Evolutionary conservation across 1,140 invertebrate species (phyloP).

Genomic region (Lasioglossum albipes): DNA sequence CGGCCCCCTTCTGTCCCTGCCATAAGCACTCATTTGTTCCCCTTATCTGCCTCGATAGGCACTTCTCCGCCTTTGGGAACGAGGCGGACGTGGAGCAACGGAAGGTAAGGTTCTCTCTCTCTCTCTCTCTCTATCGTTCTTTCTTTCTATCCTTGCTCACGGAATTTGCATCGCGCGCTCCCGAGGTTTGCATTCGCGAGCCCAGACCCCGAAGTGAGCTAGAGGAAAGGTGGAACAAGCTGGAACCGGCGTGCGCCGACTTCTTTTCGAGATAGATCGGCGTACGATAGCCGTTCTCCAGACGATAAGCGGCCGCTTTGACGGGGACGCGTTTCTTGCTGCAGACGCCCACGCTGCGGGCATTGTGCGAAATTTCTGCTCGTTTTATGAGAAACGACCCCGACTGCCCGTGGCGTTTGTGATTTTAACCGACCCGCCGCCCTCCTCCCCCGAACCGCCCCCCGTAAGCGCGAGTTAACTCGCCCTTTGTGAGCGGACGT

Average conservation of each 20-base stretch:
- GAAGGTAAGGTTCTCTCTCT: neutral
- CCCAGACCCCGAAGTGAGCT: too few species aligned
- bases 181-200: neutral
- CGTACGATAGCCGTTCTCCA: constrained; percentile 17
- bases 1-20: constrained; percentile 15
- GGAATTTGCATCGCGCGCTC: constrained; percentile 37
- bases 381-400: constrained; percentile 44
- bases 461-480: constrained; percentile 23
- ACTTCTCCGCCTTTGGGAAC: constrained; percentile 54
- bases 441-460: neutral
- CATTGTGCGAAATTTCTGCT: constrained; percentile 45
- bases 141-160: neutral
- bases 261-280: constrained; percentile 24
- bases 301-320: constrained; percentile 30
- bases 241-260: constrained; percentile 11
- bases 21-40: constrained; percentile 63
- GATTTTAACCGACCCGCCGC: constrained; percentile 30
- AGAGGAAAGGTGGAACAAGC: neutral
- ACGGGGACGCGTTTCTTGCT: constrained; percentile 37
- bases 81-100: neutral
- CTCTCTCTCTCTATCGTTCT: too few species aligned
- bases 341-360: constrained; percentile 26
- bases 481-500: constrained; percentile 38
- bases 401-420: constrained; percentile 47
- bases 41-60: constrained; percentile 59